phyloP scores from a whole-genome alignment of 2,888 invertebrate genomes.

The Tiliacea aurago region DNA sequence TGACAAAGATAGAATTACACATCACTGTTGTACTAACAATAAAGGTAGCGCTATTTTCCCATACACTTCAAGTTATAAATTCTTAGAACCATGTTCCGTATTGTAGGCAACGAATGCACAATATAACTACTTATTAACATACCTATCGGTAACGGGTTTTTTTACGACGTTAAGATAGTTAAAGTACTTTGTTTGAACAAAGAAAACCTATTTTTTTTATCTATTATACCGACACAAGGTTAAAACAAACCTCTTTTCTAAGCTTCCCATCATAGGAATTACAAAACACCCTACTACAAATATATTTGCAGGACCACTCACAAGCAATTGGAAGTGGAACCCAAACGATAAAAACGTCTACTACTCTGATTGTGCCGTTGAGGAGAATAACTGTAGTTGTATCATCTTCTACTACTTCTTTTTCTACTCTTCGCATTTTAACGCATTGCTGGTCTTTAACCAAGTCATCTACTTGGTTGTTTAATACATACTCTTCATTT shows the following conservation, averaged over 20 bases:
- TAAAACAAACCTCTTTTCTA: too few species aligned
- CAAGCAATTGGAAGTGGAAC: too few species aligned
- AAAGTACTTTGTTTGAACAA: slow-evolving; percentile 12
- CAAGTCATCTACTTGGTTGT: too few species aligned
- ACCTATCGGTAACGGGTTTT: slow-evolving; percentile 30
- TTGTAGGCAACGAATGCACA: slow-evolving; percentile 35
- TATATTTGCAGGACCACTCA: background rate
- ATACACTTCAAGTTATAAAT: slow-evolving; percentile 47
- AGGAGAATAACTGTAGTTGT: background rate
- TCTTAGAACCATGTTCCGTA: slow-evolving; percentile 59
- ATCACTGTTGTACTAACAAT: slow-evolving; percentile 41
- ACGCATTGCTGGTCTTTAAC: background rate
- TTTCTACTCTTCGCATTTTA: background rate
- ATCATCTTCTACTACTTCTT: background rate
- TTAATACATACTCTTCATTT: background rate
- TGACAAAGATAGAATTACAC: slow-evolving; percentile 59
- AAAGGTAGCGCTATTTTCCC: slow-evolving; percentile 54
- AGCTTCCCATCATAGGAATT: background rate
- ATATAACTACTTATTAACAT: slow-evolving; percentile 44
- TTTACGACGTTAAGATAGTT: slow-evolving; percentile 12
- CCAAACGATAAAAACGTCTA: background rate
- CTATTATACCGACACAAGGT: background rate
- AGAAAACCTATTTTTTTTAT: background rate
- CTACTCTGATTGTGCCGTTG: background rate
- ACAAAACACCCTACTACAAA: background rate